phyloP scores from a whole-genome alignment of 2,888 invertebrate species.

The Heteromyza rotundicornis region DNA sequence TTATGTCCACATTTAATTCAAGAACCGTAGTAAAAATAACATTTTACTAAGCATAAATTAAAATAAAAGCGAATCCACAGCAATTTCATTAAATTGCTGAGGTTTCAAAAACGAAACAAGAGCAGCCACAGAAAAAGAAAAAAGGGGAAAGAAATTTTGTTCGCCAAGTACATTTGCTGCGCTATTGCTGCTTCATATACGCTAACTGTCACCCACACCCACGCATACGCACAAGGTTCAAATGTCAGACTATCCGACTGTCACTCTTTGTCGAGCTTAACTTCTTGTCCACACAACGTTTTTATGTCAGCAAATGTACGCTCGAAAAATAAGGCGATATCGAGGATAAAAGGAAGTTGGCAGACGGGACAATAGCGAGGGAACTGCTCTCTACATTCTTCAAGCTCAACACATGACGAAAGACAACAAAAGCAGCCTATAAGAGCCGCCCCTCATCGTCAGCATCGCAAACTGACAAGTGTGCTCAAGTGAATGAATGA shows the following conservation, averaged over 20 bases:
- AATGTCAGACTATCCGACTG: no score
- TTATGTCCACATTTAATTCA: no score
- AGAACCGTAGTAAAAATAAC: slow-evolving; percentile 3
- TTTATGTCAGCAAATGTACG: no score
- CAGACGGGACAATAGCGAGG: no score
- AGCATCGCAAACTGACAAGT: slow-evolving; percentile 36
- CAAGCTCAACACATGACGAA: background rate
- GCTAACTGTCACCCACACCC: no score
- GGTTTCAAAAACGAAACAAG: background rate
- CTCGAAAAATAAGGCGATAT: no score
- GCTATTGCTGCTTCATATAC: no score
- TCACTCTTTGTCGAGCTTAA: no score
- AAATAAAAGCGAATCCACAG: background rate
- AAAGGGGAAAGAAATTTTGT: background rate
- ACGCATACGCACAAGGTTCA: no score
- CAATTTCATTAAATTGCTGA: background rate
- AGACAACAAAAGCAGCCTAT: background rate
- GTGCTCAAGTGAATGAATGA: slow-evolving; percentile 35
- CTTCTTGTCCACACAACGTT: no score
- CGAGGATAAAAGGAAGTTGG: no score
- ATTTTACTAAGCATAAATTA: slow-evolving; percentile 5
- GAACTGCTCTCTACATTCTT: no score
- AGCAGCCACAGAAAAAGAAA: background rate
- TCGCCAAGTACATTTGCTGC: background rate
- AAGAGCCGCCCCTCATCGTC: background rate